Percentiles rank a stretch among this genome's conserved stretches.
Evolutionary conservation across 92 coral and sea anemone species (phyloP).

Genomic region (Bergia puertoricense): DNA sequence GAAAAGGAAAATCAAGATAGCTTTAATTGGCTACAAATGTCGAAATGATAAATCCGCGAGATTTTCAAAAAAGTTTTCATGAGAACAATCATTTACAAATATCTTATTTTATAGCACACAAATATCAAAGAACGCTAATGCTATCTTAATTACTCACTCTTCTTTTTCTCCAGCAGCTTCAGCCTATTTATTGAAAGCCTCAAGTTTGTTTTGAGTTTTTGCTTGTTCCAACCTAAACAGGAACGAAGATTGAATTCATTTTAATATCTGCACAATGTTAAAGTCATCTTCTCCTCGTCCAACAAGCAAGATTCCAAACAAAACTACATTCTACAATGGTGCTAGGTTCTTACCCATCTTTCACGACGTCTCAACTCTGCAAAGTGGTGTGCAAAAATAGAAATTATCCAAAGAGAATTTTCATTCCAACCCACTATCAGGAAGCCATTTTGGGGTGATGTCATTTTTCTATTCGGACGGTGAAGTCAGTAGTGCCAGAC

Average conservation of each 20-base stretch:
- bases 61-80: neutral
- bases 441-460: conserved; percentile 37
- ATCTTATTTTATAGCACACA: too few species aligned
- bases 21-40: too few species aligned
- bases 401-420: neutral
- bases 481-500: conserved; percentile 32
- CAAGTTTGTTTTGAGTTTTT: conserved; percentile 91
- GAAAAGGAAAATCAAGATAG: conserved; percentile 6
- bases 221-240: conserved; percentile 86
- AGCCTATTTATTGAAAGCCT: conserved; percentile 92
- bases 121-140: too few species aligned
- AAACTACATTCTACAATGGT: neutral
- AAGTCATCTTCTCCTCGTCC: neutral
- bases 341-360: conserved; percentile 24
- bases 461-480: conserved; percentile 18
- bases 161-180: conserved; percentile 93
- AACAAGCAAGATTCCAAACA: neutral
- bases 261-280: neutral
- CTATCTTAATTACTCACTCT: conserved; percentile 63
- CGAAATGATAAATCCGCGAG: neutral
- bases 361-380: conserved; percentile 4
- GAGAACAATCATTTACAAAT: too few species aligned
- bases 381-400: conserved; percentile 12
- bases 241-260: neutral
- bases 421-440: neutral